Evolutionary conservation across 64 coral and sea anemone species (phyloP), one percentile per base, ranked within the genome.

Genomic region (Montipora efflorescens): DNA sequence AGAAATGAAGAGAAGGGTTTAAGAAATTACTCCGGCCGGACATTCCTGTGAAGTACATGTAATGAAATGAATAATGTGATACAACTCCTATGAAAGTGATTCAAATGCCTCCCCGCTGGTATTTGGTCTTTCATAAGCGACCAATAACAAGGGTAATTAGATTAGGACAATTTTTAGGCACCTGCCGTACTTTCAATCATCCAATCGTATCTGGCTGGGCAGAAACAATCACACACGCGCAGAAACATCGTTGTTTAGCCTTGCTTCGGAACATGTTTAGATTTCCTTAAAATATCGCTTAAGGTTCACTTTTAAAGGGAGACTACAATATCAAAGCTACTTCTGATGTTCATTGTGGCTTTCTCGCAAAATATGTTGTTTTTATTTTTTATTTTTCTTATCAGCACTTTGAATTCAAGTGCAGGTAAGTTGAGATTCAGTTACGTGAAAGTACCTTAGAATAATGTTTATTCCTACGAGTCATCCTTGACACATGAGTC

Each of bases 391-490:
- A 50, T 86, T 7, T 72, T 21, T 68, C 8, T 49, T 16, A 50
- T 50, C 36, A 48, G 28, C 66, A 71, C 19, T 21, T 86, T 86
- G 61, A 69, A 50, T 86, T 72, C 82, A 86, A 86, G 64, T 19
- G 45, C 49, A 71, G 82, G 82, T 86, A 72, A 49, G 82, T 70
- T 7, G 46, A 57, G 6, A 6, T 57, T 36, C 36, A 36, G 36
- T 36, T 36, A 2, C 36, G 52, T 55, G 10, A 55, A 55, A 5
- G 0, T 55, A 55, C 4, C 5, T 55, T 55, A 7, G 52, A 55
- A 64, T 12, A 64, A 4, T 16, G 61, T 64, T 12, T 11, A 14
- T 15, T 64, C 13, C 16, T 86, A 20, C 5, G 7, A 13, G 64
- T 49, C 14, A 49, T 48, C 45, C 16, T 48, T 9, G 1, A 11